Percentiles rank a stretch among this genome's conserved stretches.
Conservation (phyloP, 2,113 vertebrate species). For the Pluvianellus socialis region DNA sequence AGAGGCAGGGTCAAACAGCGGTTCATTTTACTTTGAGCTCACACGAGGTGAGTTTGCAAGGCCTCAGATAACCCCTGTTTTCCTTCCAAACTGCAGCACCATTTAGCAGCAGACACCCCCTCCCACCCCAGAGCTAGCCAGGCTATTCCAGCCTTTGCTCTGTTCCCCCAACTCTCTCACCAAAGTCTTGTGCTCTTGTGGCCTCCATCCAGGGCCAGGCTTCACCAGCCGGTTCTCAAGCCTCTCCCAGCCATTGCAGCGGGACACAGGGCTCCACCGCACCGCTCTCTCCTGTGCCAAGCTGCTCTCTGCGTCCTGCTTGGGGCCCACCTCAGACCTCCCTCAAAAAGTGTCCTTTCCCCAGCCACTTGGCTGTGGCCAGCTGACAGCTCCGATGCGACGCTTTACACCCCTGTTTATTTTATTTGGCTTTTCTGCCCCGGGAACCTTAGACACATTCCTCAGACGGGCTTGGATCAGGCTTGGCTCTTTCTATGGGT, state of each 20-base stretch:
- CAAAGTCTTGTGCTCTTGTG: not conserved
- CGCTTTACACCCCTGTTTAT: not conserved
- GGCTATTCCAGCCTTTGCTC: not conserved
- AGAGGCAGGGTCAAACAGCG: not conserved
- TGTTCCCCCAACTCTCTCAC: not conserved
- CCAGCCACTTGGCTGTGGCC: not conserved
- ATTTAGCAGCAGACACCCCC: not conserved
- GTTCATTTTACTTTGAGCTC: not conserved
- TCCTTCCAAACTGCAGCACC: not conserved
- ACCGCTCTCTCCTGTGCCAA: not conserved
- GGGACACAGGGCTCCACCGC: not conserved
- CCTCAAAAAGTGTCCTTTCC: not conserved
- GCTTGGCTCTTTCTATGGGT: not conserved
- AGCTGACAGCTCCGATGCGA: not conserved
- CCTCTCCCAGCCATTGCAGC: not conserved
- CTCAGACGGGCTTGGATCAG: not conserved
- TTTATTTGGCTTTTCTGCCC: not conserved
- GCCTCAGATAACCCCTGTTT: not conserved
- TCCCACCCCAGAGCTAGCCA: not conserved
- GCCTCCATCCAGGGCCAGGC: fast-evolving
- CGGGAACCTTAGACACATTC: not conserved
- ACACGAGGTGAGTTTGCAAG: not conserved
- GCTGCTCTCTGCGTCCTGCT: not conserved
- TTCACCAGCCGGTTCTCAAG: not conserved
- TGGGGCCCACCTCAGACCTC: not conserved